These are phyloP conservation scores for Oreohelix idahoensis DNA, from an alignment of 1,140 invertebrate species.

Conservation along the genomic window DNA sequence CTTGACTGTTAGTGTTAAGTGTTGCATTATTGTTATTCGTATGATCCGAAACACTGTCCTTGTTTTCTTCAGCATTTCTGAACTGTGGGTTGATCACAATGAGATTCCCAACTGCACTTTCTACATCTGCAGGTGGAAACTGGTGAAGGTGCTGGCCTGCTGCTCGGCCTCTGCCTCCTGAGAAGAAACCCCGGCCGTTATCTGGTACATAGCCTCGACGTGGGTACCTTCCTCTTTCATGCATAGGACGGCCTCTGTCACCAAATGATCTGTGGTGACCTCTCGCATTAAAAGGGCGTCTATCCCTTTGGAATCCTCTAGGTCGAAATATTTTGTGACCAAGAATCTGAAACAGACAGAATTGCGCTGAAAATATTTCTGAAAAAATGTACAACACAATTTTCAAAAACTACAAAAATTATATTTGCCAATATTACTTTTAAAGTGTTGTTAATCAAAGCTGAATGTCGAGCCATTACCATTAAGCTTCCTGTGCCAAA, in stretches of 20 bases:
- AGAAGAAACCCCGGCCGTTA: slow-evolving; percentile 15
- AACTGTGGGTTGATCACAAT: slow-evolving; percentile 26
- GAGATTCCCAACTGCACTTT: slow-evolving; percentile 6
- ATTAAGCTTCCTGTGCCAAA: too few species aligned
- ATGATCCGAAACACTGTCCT: background rate
- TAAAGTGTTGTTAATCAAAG: too few species aligned
- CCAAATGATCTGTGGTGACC: slow-evolving; percentile 32
- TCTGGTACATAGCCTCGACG: slow-evolving; percentile 22
- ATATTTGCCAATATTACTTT: too few species aligned
- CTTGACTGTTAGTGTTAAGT: background rate
- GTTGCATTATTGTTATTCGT: slow-evolving; percentile 3
- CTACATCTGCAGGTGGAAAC: background rate
- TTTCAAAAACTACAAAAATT: too few species aligned
- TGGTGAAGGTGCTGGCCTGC: background rate
- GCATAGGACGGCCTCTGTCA: slow-evolving; percentile 27
- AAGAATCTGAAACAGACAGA: background rate
- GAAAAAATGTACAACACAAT: background rate
- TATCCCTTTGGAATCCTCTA: slow-evolving; percentile 2
- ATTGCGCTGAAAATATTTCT: background rate
- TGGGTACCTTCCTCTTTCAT: slow-evolving; percentile 24
- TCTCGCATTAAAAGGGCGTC: slow-evolving; percentile 6
- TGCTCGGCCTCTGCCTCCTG: background rate
- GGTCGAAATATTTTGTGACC: background rate
- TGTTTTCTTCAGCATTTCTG: background rate
- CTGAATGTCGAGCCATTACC: too few species aligned